Percentiles rank a stretch among this genome's conserved stretches.
These are phyloP conservation scores for Chironomus striatipennis DNA, from an alignment of 1,140 invertebrate species.

Conservation along the genomic window DNA sequence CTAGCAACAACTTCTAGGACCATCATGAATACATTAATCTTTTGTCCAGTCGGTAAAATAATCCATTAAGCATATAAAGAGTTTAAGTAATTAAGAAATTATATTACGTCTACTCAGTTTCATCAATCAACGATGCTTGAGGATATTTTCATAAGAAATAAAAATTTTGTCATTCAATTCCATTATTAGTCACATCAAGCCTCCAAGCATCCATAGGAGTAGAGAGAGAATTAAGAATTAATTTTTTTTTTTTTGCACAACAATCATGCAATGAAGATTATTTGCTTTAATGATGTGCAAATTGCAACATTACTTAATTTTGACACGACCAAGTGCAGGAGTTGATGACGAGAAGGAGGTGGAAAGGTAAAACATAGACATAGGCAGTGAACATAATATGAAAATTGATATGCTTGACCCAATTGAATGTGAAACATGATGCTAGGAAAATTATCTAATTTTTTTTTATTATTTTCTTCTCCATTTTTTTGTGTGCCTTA, in stretches of 20 bases:
- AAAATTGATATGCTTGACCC: slow-evolving; percentile 7
- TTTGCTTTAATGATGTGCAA: slow-evolving; percentile 12
- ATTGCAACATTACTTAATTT: neutral
- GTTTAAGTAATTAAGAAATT: too few species aligned
- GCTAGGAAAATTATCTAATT: neutral
- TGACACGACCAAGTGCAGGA: neutral
- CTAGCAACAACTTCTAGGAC: too few species aligned
- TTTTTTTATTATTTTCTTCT: neutral
- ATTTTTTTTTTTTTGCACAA: too few species aligned
- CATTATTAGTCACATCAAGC: too few species aligned
- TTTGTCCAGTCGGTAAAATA: too few species aligned
- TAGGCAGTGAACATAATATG: neutral
- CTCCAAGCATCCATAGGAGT: too few species aligned
- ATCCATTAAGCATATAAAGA: too few species aligned
- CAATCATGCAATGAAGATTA: neutral
- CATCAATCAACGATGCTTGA: too few species aligned
- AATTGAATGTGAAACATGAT: slow-evolving; percentile 13
- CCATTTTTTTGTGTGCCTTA: neutral
- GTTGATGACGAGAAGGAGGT: slow-evolving; percentile 1
- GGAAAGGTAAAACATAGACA: neutral
- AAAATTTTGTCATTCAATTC: too few species aligned
- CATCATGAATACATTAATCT: too few species aligned
- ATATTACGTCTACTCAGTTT: too few species aligned
- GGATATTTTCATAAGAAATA: too few species aligned
- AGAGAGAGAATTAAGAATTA: neutral